Base-by-base conservation (phyloP, 2,888 invertebrate genomes). In the Scaeva pyrastri region DNA sequence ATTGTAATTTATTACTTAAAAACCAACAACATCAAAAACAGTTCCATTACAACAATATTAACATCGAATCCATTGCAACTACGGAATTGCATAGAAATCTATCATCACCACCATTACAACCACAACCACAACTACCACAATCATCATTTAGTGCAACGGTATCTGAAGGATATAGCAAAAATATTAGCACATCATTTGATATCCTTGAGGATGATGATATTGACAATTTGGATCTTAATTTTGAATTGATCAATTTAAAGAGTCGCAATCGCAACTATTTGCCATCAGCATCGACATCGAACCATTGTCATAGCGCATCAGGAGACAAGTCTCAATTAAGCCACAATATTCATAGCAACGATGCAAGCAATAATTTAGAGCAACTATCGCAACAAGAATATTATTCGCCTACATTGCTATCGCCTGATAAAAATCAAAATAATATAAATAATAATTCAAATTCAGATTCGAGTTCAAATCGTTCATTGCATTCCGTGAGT, bases 21-120 rank as follows among this genome's bases (percentile, higher is more conserved):
- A 60, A 68, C 60, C 58, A 66, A 79, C 72, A 80, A 73, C 66
- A 85, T 80, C 72, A 80, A 80, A 41, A 81, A 82, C 70, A 86
- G 36, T 78, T 74, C 78, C 86, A 86, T 64, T 66, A 52, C 68
- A 68, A 66, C 50, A 68, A 64, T 23, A 60, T 58, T 79, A 82
- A 82, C 64, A 86, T 86, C 82, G 86, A 86, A 77, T 74, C 77
- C 86, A 86, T 86, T 82, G 64, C 70, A 86, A 86, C 58, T 81
- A 58, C 81, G 81, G 86, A 86, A 81, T 31, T 66, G 48, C 70
- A 86, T 82, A 81, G 52, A 78, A 77, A 78, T 64, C 62, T 75
- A 78, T 81, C 66, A 66, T 87, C 79, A 79, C 64, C 72, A 48
- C 85, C 75, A 79, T 75, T 71, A 88, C 89, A 88, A 88, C 87